phyloP scores from a whole-genome alignment of 2,888 invertebrate species.

The Ypsolopha sequella region DNA sequence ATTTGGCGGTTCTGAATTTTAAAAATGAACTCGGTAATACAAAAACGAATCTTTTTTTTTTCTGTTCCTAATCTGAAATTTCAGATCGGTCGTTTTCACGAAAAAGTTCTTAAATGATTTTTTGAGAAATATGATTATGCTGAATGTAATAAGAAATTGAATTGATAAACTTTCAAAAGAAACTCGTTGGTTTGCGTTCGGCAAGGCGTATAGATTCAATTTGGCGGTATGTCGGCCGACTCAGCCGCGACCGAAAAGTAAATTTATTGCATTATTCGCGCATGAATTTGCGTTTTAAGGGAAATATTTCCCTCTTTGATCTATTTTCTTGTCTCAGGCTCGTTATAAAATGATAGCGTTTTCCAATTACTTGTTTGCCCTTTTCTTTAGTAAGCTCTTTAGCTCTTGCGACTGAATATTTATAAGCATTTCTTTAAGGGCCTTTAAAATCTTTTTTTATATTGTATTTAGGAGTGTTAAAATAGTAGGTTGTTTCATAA shows the following conservation, averaged over 20 bases:
- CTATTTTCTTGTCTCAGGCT: constrained; percentile 28
- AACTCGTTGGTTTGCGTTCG: constrained; percentile 22
- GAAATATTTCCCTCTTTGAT: constrained; percentile 41
- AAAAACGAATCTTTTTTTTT: too few species aligned
- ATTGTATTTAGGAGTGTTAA: too few species aligned
- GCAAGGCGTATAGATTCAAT: constrained; percentile 47
- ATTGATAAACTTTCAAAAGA: constrained; percentile 36
- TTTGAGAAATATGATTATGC: constrained; percentile 26
- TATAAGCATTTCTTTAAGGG: background rate
- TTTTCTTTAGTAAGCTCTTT: background rate
- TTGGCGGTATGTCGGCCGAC: constrained; percentile 37
- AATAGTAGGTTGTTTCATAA: too few species aligned
- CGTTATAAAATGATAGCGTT: constrained; percentile 10
- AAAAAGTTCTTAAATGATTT: background rate
- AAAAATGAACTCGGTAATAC: too few species aligned
- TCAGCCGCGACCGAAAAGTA: constrained; percentile 30
- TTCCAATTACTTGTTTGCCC: constrained; percentile 5
- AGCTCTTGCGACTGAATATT: background rate
- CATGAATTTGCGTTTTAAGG: constrained; percentile 25
- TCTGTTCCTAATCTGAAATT: background rate
- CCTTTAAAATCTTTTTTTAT: background rate
- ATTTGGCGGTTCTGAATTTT: background rate
- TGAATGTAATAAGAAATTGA: constrained; percentile 40
- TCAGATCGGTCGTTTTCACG: background rate
- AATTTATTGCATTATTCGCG: constrained; percentile 51